These are phyloP conservation scores for Aspidapion aeneum DNA, from an alignment of 2,888 invertebrate genomes.

Conservation along the genomic window DNA sequence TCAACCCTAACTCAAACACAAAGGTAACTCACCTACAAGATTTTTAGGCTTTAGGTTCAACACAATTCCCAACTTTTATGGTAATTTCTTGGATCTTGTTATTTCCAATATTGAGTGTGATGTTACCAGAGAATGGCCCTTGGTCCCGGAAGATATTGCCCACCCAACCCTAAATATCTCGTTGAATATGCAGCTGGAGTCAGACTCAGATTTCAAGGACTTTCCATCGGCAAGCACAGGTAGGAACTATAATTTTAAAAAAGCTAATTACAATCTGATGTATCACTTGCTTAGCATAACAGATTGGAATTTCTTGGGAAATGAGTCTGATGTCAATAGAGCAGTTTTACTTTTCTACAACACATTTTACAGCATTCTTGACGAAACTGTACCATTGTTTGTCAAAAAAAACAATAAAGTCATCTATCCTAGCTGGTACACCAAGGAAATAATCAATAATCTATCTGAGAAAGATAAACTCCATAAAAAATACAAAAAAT, in stretches of 20 bases:
- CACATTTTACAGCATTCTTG: neutral
- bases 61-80: neutral
- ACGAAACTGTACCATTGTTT: neutral
- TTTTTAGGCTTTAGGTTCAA: neutral
- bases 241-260: neutral
- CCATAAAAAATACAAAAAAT: no score
- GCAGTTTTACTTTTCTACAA: neutral
- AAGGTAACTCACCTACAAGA: neutral
- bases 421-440: neutral
- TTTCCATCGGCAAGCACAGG: neutral
- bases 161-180: neutral
- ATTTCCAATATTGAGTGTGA: constrained; percentile 1
- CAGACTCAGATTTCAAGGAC: neutral
- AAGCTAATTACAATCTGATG: neutral
- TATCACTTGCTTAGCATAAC: neutral
- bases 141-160: neutral
- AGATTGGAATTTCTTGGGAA: neutral
- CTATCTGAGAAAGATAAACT: no score
- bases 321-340: no score
- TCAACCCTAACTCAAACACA: neutral
- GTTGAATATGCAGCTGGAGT: neutral
- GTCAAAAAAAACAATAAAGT: neutral
- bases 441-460: neutral
- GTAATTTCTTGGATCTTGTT: neutral
- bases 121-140: neutral